Percentiles rank a stretch among this genome's conserved stretches.
These are phyloP conservation scores for Neosalanx taihuensis DNA, from an alignment of 2,797 vertebrate genomes.

Conservation along the genomic window DNA sequence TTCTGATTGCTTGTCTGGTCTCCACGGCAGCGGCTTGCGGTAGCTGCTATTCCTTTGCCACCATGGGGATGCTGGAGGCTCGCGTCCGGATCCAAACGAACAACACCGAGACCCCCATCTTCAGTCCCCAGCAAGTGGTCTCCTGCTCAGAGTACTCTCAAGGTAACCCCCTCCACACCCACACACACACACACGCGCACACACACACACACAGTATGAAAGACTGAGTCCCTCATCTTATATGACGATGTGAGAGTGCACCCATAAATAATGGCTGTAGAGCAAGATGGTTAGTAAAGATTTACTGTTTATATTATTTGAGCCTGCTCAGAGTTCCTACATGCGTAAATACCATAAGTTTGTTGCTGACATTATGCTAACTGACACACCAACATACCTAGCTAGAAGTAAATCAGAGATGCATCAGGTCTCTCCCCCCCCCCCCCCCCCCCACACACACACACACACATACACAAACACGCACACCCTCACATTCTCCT, in stretches of 20 bases:
- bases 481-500: not conserved
- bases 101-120: slow-evolving; percentile 78
- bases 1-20: slow-evolving; percentile 1
- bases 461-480: not conserved
- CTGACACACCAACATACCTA: no score
- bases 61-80: slow-evolving; percentile 93
- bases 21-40: slow-evolving; percentile 76
- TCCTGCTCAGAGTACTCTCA: slow-evolving; percentile 95
- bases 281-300: no score
- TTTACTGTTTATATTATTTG: no score
- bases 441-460: no score
- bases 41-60: slow-evolving; percentile 92
- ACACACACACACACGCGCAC: not conserved
- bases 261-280: no score
- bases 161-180: slow-evolving; percentile 70
- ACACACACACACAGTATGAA: not conserved
- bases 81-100: slow-evolving; percentile 88
- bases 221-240: not conserved
- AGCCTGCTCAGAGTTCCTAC: no score
- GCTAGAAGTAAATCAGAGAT: no score
- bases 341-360: no score
- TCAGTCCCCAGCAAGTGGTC: slow-evolving; percentile 93
- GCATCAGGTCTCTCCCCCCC: not conserved
- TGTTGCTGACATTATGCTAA: no score
- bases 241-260: no score